Evolutionary conservation across 1,140 invertebrate genomes (phyloP).

Genomic region (Heterodera carotae): DNA sequence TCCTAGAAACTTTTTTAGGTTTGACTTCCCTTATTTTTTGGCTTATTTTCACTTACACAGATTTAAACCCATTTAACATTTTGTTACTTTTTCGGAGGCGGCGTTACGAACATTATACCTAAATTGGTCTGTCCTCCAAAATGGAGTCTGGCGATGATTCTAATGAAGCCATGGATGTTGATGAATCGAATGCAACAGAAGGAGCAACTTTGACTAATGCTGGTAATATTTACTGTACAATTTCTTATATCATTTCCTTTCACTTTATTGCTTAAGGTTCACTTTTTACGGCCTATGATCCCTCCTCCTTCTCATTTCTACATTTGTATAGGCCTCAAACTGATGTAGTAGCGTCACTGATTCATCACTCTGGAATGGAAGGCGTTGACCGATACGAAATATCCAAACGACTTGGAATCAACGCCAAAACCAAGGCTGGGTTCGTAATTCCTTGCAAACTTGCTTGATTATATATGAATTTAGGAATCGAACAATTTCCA

Average conservation of each 20-base stretch:
- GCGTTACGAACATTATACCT: no score
- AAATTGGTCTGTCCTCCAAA: neutral
- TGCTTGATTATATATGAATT: neutral
- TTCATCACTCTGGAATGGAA: constrained; percentile 42
- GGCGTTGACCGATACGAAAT: constrained; percentile 52
- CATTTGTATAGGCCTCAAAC: constrained; percentile 45
- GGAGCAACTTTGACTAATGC: neutral
- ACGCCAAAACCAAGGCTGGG: constrained; percentile 49
- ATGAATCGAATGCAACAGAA: neutral
- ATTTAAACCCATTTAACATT: no score
- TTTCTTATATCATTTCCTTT: neutral
- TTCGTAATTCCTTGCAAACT: neutral
- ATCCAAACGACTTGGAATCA: constrained; percentile 42
- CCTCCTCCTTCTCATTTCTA: constrained; percentile 31
- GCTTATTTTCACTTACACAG: no score
- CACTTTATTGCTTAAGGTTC: neutral
- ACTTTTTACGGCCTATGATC: constrained; percentile 42
- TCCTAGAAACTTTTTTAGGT: no score
- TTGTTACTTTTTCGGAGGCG: no score
- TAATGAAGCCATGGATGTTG: neutral
- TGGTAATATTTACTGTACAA: no score
- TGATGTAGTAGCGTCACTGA: constrained; percentile 43
- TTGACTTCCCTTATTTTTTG: no score
- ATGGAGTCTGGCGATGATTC: neutral
- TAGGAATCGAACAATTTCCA: constrained; percentile 51